A percentile compares a stretch with the other conserved stretches of the same genome.
These are phyloP conservation scores for Cheilosia scutellata DNA, from an alignment of 2,888 invertebrate genomes.

Conservation along the genomic window DNA sequence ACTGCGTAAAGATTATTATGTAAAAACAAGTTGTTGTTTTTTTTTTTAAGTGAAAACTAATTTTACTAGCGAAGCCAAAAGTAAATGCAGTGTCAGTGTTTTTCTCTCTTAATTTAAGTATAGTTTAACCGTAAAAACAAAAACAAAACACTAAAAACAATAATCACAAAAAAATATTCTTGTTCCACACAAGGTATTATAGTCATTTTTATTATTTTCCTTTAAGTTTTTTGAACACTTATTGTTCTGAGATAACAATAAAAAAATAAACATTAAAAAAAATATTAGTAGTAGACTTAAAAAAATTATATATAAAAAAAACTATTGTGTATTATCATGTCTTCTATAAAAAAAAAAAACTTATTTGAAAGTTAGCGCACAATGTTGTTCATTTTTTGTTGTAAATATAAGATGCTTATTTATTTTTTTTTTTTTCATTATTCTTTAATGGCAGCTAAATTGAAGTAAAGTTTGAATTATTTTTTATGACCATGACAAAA, in stretches of 20 bases:
- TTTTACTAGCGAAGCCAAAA: constrained; percentile 74
- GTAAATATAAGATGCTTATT: neutral
- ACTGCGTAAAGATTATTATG: constrained; percentile 58
- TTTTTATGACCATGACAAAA: constrained; percentile 58
- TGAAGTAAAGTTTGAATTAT: constrained; percentile 53
- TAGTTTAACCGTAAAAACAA: constrained; percentile 78
- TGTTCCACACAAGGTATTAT: constrained; percentile 56
- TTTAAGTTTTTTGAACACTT: constrained; percentile 38
- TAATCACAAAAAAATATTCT: constrained; percentile 62
- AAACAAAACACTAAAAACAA: constrained; percentile 27
- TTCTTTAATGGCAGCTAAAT: constrained; percentile 56
- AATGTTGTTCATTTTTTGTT: constrained; percentile 29
- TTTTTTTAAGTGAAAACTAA: constrained; percentile 43
- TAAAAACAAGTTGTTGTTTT: constrained; percentile 24
- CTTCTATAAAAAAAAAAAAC: constrained; percentile 36
- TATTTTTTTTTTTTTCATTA: constrained; percentile 25
- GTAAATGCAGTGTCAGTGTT: constrained; percentile 74
- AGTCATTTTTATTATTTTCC: constrained; percentile 57
- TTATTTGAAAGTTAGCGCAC: constrained; percentile 51
- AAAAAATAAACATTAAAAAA: constrained; percentile 7
- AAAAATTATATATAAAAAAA: constrained; percentile 4
- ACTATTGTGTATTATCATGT: constrained; percentile 41
- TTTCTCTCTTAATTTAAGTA: constrained; percentile 32
- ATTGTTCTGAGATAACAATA: constrained; percentile 38
- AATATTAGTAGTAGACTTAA: constrained; percentile 12